Percentiles rank a stretch among this genome's conserved stretches.
Conservation (phyloP, 2,797 vertebrate species). For the Mastacembelus armatus region DNA sequence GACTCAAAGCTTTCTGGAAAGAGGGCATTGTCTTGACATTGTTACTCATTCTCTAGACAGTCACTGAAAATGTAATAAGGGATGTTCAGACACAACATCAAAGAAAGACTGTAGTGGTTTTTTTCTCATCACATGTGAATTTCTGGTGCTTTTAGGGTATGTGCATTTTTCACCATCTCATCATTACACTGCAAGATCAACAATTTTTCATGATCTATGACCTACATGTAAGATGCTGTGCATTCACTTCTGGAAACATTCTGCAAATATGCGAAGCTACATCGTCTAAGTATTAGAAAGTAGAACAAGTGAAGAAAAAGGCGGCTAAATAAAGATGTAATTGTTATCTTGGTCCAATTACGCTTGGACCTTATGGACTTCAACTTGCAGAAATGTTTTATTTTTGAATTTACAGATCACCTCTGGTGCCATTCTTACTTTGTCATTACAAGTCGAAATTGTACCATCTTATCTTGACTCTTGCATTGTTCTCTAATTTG, state of each 20-base stretch:
- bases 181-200: not conserved
- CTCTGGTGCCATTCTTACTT: not conserved
- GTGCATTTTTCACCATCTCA: constrained; percentile 34
- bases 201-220: not conserved
- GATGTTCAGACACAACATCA: constrained; percentile 50
- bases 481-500: not conserved
- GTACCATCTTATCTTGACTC: not conserved
- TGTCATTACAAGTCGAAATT: not conserved
- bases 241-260: not conserved
- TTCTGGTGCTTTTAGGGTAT: constrained; percentile 7
- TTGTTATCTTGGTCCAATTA: not conserved
- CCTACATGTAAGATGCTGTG: not conserved
- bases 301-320: not conserved
- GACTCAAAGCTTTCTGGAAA: constrained; percentile 31
- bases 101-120: constrained; percentile 29
- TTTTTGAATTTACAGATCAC: not conserved
- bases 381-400: not conserved
- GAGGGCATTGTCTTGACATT: constrained; percentile 43
- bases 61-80: constrained; percentile 57
- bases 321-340: not conserved
- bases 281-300: not conserved
- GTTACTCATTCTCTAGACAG: constrained; percentile 49
- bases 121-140: constrained; percentile 32
- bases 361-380: not conserved
- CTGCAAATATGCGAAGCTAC: not conserved